Percentiles rank a stretch among this genome's conserved stretches.
phyloP scores from a whole-genome alignment of 2,888 invertebrate genomes.

The Leptinotarsa juncta region DNA sequence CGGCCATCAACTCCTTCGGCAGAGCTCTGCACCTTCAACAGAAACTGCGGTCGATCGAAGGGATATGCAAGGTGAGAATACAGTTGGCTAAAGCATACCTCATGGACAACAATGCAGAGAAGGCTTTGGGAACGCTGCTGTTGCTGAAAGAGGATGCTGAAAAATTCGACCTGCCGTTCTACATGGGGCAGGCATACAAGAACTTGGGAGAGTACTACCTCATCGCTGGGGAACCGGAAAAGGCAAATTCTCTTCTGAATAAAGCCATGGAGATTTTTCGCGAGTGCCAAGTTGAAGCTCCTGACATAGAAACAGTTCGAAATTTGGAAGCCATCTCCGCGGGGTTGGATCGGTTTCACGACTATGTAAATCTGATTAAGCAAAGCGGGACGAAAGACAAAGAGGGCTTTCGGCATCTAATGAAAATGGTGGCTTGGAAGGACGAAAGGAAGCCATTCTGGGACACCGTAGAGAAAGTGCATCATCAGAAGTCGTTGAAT shows the following conservation, averaged over 20 bases:
- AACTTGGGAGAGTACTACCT: slow-evolving; percentile 62
- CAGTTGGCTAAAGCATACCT: slow-evolving; percentile 70
- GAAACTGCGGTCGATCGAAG: slow-evolving; percentile 62
- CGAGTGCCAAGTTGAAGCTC: slow-evolving; percentile 37
- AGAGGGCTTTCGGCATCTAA: slow-evolving; percentile 45
- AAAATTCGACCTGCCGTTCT: slow-evolving; percentile 52
- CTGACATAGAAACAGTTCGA: slow-evolving; percentile 55
- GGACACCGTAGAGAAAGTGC: slow-evolving; percentile 32
- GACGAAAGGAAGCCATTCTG: slow-evolving; percentile 54
- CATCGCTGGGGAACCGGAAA: slow-evolving; percentile 53
- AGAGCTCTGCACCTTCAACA: slow-evolving; percentile 66
- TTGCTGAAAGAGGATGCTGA: slow-evolving; percentile 38
- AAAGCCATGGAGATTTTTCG: slow-evolving; percentile 58
- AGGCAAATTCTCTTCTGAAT: slow-evolving; percentile 57
- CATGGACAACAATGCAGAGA: slow-evolving; percentile 37
- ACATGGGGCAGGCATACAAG: slow-evolving; percentile 58
- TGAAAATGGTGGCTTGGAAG: slow-evolving; percentile 58
- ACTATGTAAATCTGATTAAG: slow-evolving; percentile 51
- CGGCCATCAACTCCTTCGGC: slow-evolving; percentile 68
- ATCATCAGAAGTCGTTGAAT: background rate
- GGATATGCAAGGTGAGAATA: slow-evolving; percentile 69
- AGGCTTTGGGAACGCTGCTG: slow-evolving; percentile 52
- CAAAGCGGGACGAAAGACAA: slow-evolving; percentile 39
- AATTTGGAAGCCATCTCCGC: slow-evolving; percentile 60
- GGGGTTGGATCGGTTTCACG: slow-evolving; percentile 57